phyloP scores from a whole-genome alignment of 2,888 invertebrate genomes.

The Cactoblastis cactorum region DNA sequence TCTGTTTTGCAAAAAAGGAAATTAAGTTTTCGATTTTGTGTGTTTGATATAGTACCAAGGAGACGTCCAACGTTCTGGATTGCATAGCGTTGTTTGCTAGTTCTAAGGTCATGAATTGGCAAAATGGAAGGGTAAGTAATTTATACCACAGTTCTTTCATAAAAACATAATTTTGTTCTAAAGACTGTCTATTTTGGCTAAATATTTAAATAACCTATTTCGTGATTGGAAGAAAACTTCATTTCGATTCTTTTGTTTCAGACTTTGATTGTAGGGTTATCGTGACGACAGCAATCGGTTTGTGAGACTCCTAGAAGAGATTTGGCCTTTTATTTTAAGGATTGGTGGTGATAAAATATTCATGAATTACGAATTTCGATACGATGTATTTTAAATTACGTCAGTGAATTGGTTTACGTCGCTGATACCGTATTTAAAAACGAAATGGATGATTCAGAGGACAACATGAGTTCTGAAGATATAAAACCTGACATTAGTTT shows the following conservation, averaged over 20 bases:
- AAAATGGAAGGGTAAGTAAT: conserved; percentile 38
- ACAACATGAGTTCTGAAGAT: conserved; percentile 52
- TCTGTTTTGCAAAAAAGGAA: conserved; percentile 54
- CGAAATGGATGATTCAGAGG: conserved; percentile 64
- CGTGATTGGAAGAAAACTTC: conserved; percentile 57
- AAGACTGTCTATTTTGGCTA: conserved; percentile 33
- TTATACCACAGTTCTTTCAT: conserved; percentile 45
- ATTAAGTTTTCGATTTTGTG: conserved; percentile 62
- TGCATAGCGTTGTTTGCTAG: conserved; percentile 45
- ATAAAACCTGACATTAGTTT: conserved; percentile 34
- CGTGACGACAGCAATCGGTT: conserved; percentile 35
- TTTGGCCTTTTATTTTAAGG: conserved; percentile 33
- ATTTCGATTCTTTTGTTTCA: conserved; percentile 75
- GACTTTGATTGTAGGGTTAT: conserved; percentile 35
- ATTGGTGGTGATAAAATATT: conserved; percentile 30
- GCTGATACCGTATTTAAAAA: conserved; percentile 21
- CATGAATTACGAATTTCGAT: conserved; percentile 27
- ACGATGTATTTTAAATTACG: conserved; percentile 42
- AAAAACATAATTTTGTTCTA: conserved; percentile 25
- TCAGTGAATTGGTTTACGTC: conserved; percentile 30
- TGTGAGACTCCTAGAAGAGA: conserved; percentile 31
- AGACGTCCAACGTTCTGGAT: conserved; percentile 42
- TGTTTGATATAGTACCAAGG: conserved; percentile 37
- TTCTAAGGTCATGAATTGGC: conserved; percentile 36
- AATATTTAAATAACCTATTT: conserved; percentile 65